A percentile compares a stretch with the other conserved stretches of the same genome.
These are phyloP conservation scores for Mirounga angustirostris DNA, from an alignment of 2,113 vertebrate species.

Conservation along the genomic window DNA sequence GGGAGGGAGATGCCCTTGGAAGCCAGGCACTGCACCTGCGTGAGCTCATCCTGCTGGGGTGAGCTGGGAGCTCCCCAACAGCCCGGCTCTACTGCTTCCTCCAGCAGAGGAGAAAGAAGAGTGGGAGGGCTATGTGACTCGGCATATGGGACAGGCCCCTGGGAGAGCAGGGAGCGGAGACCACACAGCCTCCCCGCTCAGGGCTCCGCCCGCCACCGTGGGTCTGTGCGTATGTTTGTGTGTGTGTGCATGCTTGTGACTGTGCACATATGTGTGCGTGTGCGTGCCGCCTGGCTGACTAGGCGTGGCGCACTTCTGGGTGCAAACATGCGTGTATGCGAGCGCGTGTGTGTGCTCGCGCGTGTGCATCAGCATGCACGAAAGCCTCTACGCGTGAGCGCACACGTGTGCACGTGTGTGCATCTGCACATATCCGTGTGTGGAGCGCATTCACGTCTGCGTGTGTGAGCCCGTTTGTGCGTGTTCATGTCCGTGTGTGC, in stretches of 20 bases:
- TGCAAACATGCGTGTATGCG: fast-evolving
- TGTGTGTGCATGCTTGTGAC: not conserved
- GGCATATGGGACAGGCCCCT: not conserved
- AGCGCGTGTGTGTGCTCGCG: not conserved
- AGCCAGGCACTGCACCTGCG: not conserved
- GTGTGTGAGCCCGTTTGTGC: fast-evolving
- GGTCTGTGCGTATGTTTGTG: fast-evolving
- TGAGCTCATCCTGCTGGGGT: fast-evolving
- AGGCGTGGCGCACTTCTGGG: not conserved
- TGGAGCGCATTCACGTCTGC: fast-evolving
- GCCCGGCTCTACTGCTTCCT: fast-evolving
- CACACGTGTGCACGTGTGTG: not conserved
- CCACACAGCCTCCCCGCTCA: not conserved
- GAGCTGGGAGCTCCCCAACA: not conserved
- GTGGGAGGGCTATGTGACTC: fast-evolving
- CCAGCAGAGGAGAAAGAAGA: not conserved
- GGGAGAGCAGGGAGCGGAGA: not conserved
- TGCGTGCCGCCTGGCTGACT: not conserved
- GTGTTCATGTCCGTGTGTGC: fast-evolving
- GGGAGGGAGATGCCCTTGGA: fast-evolving
- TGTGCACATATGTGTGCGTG: fast-evolving
- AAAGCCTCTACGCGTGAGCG: not conserved
- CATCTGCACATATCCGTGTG: not conserved
- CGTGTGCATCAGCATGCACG: not conserved
- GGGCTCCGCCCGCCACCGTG: not conserved